Evolutionary conservation across 2,888 invertebrate species (phyloP).

Genomic region (Bibio marci): DNA sequence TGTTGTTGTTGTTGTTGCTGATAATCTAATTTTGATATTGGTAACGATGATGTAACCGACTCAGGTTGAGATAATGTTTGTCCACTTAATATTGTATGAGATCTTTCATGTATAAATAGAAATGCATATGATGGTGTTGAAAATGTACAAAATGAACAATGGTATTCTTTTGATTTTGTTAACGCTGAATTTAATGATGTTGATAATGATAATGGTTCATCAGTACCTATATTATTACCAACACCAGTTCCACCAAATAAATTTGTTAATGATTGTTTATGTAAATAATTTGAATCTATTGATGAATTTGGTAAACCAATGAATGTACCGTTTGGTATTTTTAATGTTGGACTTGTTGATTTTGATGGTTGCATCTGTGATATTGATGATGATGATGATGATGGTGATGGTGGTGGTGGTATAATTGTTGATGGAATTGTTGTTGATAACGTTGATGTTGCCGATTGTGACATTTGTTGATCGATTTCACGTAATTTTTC

Average conservation of each 20-base stretch:
- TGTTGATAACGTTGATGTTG: conserved; percentile 7
- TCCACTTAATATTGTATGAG: conserved; percentile 38
- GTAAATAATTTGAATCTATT: conserved; percentile 17
- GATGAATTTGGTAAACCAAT: conserved; percentile 4
- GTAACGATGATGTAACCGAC: conserved; percentile 24
- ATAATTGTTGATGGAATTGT: no score
- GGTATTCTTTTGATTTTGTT: conserved; percentile 51
- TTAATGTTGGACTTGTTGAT: conserved; percentile 25
- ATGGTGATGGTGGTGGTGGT: no score
- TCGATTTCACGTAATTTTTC: conserved; percentile 27
- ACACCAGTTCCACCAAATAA: conserved; percentile 8
- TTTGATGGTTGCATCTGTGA: conserved; percentile 14
- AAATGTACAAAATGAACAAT: conserved; percentile 80
- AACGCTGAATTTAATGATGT: conserved; percentile 15
- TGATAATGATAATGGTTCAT: background rate
- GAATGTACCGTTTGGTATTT: conserved; percentile 26
- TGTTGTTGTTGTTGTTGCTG: conserved; percentile 32
- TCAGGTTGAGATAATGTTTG: conserved; percentile 15
- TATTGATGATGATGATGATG: no score
- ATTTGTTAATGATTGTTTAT: conserved; percentile 20
- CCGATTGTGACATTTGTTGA: conserved; percentile 15
- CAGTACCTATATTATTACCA: conserved; percentile 6
- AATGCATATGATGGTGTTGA: conserved; percentile 79
- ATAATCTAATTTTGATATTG: conserved; percentile 38
- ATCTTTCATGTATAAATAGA: conserved; percentile 80